Percentiles rank a stretch among this genome's conserved stretches.
Conservation (phyloP, 2,888 invertebrate species). For the Tetragnatha montana region DNA sequence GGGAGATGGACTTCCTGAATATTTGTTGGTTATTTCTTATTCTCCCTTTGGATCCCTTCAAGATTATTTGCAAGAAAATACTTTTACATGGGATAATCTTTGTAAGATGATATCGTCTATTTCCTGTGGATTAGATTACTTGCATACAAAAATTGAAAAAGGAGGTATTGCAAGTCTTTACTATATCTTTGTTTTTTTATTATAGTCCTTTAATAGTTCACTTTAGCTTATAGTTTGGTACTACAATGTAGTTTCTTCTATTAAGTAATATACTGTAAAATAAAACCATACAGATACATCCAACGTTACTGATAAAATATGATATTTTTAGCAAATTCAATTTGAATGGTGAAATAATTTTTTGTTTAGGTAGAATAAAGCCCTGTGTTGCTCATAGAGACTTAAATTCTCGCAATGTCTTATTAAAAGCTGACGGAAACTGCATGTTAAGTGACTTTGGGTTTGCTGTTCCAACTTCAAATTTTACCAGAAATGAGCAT, state of each 20-base stretch:
- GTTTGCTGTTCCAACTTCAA: conserved; percentile 82
- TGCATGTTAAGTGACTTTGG: conserved; percentile 92
- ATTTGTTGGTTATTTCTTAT: conserved; percentile 86
- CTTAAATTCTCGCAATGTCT: conserved; percentile 90
- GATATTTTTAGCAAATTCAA: too few species aligned
- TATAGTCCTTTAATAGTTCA: too few species aligned
- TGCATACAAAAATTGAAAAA: conserved; percentile 85
- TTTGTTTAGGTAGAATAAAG: conserved; percentile 80
- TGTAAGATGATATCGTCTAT: conserved; percentile 87
- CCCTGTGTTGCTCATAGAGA: conserved; percentile 93
- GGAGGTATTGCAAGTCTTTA: conserved; percentile 78
- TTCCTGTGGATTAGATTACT: conserved; percentile 88
- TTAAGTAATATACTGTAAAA: too few species aligned
- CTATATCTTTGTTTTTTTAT: too few species aligned
- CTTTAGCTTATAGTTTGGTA: too few species aligned
- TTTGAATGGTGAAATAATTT: conserved; percentile 50
- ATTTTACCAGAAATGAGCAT: conserved; percentile 78
- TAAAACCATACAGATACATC: neutral
- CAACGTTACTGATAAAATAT: neutral
- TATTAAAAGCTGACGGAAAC: conserved; percentile 85
- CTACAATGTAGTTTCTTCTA: too few species aligned
- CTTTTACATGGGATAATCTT: conserved; percentile 84
- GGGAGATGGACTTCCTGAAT: conserved; percentile 83
- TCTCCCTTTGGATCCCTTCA: conserved; percentile 85
- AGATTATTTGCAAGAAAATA: conserved; percentile 84